Evolutionary conservation across 2,113 vertebrate species (phyloP).

Genomic region (Corapipo altera): DNA sequence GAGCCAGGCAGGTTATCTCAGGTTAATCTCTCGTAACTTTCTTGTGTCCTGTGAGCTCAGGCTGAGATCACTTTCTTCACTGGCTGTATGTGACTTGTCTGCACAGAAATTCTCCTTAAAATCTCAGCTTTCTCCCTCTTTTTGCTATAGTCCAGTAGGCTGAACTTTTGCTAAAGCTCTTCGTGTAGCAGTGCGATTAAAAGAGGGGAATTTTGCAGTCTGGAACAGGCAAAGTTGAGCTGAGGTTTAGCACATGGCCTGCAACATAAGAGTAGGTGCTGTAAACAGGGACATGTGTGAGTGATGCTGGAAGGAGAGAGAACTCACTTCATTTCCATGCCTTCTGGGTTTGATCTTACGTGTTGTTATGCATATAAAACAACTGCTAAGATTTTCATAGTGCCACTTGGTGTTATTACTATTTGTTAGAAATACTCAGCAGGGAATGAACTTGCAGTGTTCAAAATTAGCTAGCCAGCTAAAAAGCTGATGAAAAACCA

Average conservation of each 20-base stretch:
- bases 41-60: neutral
- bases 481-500: neutral
- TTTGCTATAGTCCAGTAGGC: fast-evolving
- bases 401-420: neutral
- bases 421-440: neutral
- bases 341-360: neutral
- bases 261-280: neutral
- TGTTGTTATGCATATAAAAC: neutral
- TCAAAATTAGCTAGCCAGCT: neutral
- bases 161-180: neutral
- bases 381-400: neutral
- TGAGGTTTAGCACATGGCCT: neutral
- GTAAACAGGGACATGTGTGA: fast-evolving
- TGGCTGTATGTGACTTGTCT: neutral
- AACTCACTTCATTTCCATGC: neutral
- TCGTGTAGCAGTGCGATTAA: neutral
- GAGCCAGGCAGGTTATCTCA: neutral
- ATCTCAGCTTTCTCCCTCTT: neutral
- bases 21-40: neutral
- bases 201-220: neutral
- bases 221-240: neutral
- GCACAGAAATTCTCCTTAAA: neutral
- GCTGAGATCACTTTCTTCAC: neutral
- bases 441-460: neutral
- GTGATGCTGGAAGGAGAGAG: neutral